Percentiles rank a stretch among this genome's conserved stretches.
Evolutionary conservation across 2,113 vertebrate genomes (phyloP).

Genomic region (Clarias magur): DNA sequence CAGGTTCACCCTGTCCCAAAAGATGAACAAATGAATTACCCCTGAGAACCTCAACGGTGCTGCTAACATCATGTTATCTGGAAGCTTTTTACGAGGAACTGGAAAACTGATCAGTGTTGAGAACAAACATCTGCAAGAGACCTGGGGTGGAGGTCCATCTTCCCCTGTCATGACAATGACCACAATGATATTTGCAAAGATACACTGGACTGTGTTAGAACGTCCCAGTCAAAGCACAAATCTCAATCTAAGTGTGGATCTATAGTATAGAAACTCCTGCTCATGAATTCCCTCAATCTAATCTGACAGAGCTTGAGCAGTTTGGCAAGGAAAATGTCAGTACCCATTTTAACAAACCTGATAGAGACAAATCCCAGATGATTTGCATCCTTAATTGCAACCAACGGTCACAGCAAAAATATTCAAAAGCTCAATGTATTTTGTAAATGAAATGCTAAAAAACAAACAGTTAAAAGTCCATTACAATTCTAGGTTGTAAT

Average conservation of each 20-base stretch:
- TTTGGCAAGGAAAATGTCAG: neutral
- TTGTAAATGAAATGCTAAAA: neutral
- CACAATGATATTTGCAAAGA: neutral
- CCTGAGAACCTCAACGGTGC: neutral
- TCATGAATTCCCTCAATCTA: neutral
- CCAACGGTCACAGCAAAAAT: neutral
- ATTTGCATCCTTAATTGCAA: neutral
- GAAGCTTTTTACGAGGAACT: neutral
- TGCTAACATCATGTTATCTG: neutral
- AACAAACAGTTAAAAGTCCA: neutral
- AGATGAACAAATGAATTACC: neutral
- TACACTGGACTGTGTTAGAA: neutral
- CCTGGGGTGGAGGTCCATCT: neutral
- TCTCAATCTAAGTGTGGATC: neutral
- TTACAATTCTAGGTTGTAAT: neutral
- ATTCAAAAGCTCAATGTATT: neutral
- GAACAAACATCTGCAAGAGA: neutral
- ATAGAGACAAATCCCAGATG: neutral
- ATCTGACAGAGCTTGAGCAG: neutral
- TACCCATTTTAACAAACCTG: neutral
- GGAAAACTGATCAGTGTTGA: neutral
- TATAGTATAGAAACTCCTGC: neutral
- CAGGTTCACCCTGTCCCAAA: neutral
- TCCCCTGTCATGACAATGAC: neutral
- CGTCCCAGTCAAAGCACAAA: neutral